Evolutionary conservation across 1,140 invertebrate species (phyloP), one percentile per base, ranked within the genome.

Genomic region (Neodiprion lecontei): DNA sequence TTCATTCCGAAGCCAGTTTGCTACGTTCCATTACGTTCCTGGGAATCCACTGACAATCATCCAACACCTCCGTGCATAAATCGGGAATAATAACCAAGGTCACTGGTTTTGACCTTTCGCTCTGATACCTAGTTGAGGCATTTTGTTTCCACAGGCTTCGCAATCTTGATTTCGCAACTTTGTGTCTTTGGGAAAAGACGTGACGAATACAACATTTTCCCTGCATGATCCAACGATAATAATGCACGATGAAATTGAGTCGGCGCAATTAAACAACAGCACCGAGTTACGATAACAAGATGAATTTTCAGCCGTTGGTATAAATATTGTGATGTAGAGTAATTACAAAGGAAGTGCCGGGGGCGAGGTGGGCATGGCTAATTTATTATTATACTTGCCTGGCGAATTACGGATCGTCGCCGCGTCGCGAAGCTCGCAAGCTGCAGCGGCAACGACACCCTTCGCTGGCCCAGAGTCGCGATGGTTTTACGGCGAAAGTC

Each of bases 271-370:
- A 5, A 40, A 40, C 28, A 61, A 61, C 11, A 12, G 9, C n/a
- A 5, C 53, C 11, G 53, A 61, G n/a, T 61, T 61, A 61, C n/a
- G 53, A 61, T 17, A 61, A 61, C 53, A 61, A 17, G 53, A 61
- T 40, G n/a, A 61, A 14, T 61, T 61, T 61, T 61, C 11, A 61
- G 53, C 5, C 53, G 53, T 61, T 61, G 53, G 53, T 12, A 61
- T 61, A 61, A 61, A 61, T 61, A 61, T 61, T 61, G 53, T 61
- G 53, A 61, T 61, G n/a, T 61, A 61, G 53, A 61, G 9, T 61
- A 61, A 61, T 61, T 61, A 8, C 11, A 61, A 17, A 8, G 53
- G n/a, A 61, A 61, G 53, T 40, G 28, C 28, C 5, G 28, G 28
- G 53, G 4, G 5, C 53, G 53, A 61, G n/a, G 53, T 61, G 53